Evolutionary conservation across 92 coral and sea anemone species (phyloP).

Genomic region (Plumapathes pennacea): DNA sequence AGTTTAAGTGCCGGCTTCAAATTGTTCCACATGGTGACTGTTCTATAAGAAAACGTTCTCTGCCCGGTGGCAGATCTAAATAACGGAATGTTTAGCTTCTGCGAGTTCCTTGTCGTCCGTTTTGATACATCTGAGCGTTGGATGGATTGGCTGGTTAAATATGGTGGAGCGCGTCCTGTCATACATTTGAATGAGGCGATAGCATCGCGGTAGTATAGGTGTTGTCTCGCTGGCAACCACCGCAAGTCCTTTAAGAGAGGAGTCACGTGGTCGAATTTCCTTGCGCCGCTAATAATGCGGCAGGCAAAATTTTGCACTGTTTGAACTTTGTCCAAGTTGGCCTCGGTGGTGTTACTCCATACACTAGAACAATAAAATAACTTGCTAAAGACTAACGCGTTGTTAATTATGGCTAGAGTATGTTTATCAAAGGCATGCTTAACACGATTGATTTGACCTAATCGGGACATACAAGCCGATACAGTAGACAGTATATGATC

Average conservation of each 20-base stretch:
- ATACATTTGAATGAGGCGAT: constrained; percentile 45
- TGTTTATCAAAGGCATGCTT: constrained; percentile 12
- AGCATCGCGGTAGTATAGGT: constrained; percentile 26
- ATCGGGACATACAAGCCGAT: constrained; percentile 25
- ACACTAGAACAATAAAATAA: constrained; percentile 31
- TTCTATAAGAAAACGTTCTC: constrained; percentile 21
- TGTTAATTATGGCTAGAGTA: constrained; percentile 6
- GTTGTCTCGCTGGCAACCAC: constrained; percentile 47
- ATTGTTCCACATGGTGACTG: constrained; percentile 23
- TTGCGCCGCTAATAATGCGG: constrained; percentile 33
- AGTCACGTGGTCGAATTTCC: constrained; percentile 53
- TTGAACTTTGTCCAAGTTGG: constrained; percentile 16
- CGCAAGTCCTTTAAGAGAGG: constrained; percentile 31
- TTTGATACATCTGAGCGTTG: constrained; percentile 16
- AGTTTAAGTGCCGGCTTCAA: not conserved
- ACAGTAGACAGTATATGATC: constrained; percentile 25
- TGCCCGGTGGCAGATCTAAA: constrained; percentile 31
- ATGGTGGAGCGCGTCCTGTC: constrained; percentile 39
- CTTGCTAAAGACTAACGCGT: constrained; percentile 22
- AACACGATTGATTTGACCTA: constrained; percentile 37
- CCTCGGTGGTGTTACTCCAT: constrained; percentile 26
- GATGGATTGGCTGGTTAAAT: constrained; percentile 36
- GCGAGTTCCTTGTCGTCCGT: constrained; percentile 31
- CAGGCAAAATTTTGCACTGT: constrained; percentile 35
- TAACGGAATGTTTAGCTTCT: constrained; percentile 46